Base-by-base conservation (phyloP, 2,888 invertebrate species). In the Tenthredo amoena region DNA sequence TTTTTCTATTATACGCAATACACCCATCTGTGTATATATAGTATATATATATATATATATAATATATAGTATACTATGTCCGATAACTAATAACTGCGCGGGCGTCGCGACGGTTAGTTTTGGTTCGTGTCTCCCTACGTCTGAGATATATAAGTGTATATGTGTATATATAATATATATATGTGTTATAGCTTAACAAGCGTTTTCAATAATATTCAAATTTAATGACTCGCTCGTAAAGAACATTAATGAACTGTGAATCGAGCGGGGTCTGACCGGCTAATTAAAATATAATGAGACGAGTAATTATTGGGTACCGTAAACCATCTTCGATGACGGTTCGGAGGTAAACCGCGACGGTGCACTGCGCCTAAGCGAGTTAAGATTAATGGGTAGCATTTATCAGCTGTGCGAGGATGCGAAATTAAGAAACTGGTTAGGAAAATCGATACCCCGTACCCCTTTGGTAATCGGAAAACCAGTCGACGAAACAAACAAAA, bases 231-330 rank as follows among this genome's bases (percentile, higher is more conserved):
- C 85, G 87, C 89, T 91, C 91, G 90, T 91, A 91, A 91, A 90
- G 88, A 89, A 90, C 90, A 89, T 92, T 91, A 91, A 91, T 90
- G 91, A 91, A 90, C 88, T 88, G 88, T 87, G 88, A 89, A 89
- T 90, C 90, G 88, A 88, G 86, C 86, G 86, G 89, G 85, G 87
- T 84, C 86, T 85, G 72, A 86, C 83, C 87, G 86, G 89, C 91
- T 92, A 92, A 92, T 92, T 92, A 92, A 92, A 92, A 92, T 92
- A 92, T 93, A 92, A 92, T 91, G 92, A 92, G 92, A 89, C 89
- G 87, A 90, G 90, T 91, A 91, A 93, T 93, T 91, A 91, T 91
- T 87, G 89, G 86, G 82, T 89, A 89, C 90, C 91, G 91, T 91
- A 91, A 91, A 91, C 87, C 88, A 88, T 85, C 86, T 85, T 86